Evolutionary conservation across 2,888 invertebrate species (phyloP), one percentile per base, ranked within the genome.

Genomic region (Sipha maydis): DNA sequence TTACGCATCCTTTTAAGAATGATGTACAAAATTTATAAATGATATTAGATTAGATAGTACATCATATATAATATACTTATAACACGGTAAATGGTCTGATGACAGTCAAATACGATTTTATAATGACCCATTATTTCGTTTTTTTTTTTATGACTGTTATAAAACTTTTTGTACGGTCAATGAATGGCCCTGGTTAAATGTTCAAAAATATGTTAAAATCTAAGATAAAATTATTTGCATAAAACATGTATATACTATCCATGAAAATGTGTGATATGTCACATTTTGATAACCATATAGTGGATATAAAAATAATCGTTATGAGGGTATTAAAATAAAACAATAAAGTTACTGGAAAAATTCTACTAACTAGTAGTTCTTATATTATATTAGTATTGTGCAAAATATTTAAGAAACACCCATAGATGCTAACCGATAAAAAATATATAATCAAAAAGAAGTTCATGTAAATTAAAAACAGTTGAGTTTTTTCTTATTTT

Each of bases 91-190:
- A 48, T 83, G 25, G 41, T 61, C 34, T 21, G 76, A 76, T 61
- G 75, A 84, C 85, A 41, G 61, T n/a, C 41, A 48, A 56, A 84
- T 14, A 38, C 25, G 85, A 69, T 85, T 85, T 84, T 41, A 48
- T 84, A 84, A 85, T 28, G 85, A 78, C 48, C 85, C 85, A 78
- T 78, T 85, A 85, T 67, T 61, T 84, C 38, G 34, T 71, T 48
- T 71, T 54, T 61, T 48, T 77, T 85, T 78, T 85, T 77, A 85
- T 17, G 76, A 76, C 85, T 67, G 34, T 69, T 48, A 78, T 71
- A 69, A 69, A 69, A 85, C 77, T 54, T 48, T 77, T 34, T 9
- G 78, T 54, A 48, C 11, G 82, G 88, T 82, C 88, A 76, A 48
- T 34, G 31, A 82, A 82, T 48, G 76, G 34, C 82, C 88, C 82